phyloP scores from a whole-genome alignment of 2,797 vertebrate genomes.

The Galagoides demidoff region DNA sequence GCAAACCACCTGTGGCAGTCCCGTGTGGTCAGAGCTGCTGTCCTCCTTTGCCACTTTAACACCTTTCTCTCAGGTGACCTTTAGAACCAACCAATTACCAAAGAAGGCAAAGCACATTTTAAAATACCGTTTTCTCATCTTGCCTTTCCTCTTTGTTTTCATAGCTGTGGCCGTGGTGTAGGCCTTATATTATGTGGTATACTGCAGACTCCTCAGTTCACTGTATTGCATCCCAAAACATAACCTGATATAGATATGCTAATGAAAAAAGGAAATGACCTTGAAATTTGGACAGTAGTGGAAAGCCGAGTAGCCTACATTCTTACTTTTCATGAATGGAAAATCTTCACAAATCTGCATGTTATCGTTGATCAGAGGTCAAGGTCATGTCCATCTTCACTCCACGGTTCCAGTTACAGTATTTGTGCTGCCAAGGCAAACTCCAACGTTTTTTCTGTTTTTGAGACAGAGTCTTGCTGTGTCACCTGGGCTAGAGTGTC shows the following conservation, averaged over 20 bases:
- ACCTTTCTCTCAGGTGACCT: neutral
- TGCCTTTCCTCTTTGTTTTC: slow-evolving; percentile 22
- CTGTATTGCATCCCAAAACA: neutral
- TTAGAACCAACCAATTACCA: neutral
- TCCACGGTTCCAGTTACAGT: neutral
- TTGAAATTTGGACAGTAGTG: neutral
- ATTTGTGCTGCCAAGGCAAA: neutral
- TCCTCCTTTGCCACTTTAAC: neutral
- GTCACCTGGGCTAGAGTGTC: too few species aligned
- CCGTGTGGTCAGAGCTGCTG: neutral
- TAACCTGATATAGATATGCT: neutral
- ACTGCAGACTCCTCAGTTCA: neutral
- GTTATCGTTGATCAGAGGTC: neutral
- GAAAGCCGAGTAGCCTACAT: neutral
- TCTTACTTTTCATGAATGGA: neutral
- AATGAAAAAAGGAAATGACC: neutral
- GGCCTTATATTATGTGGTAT: neutral
- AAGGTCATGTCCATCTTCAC: neutral
- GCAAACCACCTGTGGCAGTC: neutral
- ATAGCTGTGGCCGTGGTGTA: neutral
- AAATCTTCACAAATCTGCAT: neutral
- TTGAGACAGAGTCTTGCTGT: too few species aligned
- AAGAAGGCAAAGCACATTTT: neutral
- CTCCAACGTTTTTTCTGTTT: too few species aligned
- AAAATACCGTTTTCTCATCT: neutral